These are phyloP conservation scores for Podarcis muralis DNA, from an alignment of 2,113 vertebrate species.

Conservation along the genomic window DNA sequence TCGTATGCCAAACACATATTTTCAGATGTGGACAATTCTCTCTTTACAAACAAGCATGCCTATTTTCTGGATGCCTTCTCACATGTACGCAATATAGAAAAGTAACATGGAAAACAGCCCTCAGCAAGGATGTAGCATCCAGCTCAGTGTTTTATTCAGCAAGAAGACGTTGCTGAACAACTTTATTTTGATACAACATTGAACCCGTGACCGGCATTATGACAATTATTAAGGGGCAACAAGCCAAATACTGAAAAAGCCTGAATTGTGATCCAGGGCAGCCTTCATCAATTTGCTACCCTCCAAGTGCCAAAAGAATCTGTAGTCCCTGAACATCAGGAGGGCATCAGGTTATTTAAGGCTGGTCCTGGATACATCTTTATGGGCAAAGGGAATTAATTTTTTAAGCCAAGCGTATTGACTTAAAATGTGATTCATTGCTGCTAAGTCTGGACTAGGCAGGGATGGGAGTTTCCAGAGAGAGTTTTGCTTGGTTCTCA, in stretches of 20 bases:
- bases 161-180: not conserved
- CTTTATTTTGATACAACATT: not conserved
- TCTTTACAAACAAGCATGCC: not conserved
- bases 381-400: not conserved
- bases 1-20: not conserved
- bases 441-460: not conserved
- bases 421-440: not conserved
- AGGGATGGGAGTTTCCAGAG: not conserved
- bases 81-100: not conserved
- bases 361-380: too few species aligned
- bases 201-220: not conserved
- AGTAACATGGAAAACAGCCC: not conserved
- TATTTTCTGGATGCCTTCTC: not conserved
- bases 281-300: too few species aligned
- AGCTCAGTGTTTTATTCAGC: not conserved
- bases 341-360: not conserved
- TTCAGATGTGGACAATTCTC: not conserved
- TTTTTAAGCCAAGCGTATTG: not conserved
- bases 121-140: not conserved
- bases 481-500: not conserved
- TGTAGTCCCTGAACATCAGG: not conserved
- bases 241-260: not conserved
- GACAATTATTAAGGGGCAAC: not conserved
- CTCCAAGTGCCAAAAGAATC: not conserved
- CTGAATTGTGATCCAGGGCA: too few species aligned